Conservation (phyloP, 2,888 invertebrate genomes). For the Folsomia manolachei region DNA sequence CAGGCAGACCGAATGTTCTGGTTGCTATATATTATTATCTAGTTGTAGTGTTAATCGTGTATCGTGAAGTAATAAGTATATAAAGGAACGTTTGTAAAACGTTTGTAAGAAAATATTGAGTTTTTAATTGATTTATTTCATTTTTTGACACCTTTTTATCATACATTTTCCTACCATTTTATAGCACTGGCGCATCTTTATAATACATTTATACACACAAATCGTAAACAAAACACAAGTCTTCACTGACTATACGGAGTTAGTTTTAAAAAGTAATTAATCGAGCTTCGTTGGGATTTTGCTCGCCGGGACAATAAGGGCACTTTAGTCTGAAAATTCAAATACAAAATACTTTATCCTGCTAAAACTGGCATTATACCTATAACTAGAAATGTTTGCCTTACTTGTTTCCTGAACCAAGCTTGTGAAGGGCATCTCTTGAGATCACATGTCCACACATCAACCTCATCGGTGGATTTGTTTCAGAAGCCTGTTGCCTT, state of each 20-base stretch:
- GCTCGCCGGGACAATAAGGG: constrained; percentile 97
- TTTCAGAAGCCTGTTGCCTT: constrained; percentile 90
- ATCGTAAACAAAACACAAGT: no score
- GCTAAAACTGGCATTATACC: background rate
- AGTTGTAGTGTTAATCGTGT: no score
- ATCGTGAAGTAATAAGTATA: no score
- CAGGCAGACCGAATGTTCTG: background rate
- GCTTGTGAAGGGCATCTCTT: constrained; percentile 90
- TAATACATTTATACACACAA: no score
- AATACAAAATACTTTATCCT: no score
- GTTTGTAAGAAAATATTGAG: no score
- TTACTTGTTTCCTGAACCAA: constrained; percentile 89
- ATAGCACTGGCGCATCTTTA: no score
- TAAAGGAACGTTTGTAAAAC: no score
- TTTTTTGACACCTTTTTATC: no score
- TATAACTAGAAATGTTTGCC: constrained; percentile 52
- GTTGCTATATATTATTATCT: background rate
- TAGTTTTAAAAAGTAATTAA: constrained; percentile 88
- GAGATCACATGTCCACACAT: constrained; percentile 98
- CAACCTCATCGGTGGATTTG: constrained; percentile 95
- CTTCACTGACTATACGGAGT: no score
- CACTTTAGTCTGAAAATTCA: constrained; percentile 78
- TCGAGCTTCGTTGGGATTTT: constrained; percentile 85
- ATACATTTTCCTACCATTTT: no score
- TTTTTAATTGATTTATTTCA: no score